Evolutionary conservation across 2,113 vertebrate species (phyloP).

Genomic region (Notiomystis cincta): DNA sequence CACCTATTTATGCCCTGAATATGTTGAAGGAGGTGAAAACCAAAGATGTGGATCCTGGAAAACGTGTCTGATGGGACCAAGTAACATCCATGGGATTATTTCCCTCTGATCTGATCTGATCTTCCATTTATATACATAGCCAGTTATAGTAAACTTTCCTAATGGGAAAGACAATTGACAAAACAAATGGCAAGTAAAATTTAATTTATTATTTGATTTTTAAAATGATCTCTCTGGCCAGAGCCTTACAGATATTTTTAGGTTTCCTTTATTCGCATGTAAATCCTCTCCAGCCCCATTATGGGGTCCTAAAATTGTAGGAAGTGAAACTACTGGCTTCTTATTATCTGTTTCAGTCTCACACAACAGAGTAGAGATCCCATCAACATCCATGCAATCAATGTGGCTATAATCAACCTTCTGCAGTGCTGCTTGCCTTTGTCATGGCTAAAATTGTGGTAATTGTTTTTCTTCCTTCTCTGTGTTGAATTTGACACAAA

Average conservation of each 20-base stretch:
- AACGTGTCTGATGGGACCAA: not conserved
- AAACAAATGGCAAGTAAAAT: not conserved
- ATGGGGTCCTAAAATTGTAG: not conserved
- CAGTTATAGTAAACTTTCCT: not conserved
- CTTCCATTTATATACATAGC: not conserved
- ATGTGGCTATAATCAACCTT: not conserved
- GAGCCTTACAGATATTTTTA: not conserved
- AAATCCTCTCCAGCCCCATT: not conserved
- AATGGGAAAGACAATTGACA: not conserved
- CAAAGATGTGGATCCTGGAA: not conserved
- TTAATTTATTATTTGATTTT: not conserved
- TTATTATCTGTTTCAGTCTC: not conserved
- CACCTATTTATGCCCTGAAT: not conserved
- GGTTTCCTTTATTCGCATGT: not conserved
- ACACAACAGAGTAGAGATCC: not conserved
- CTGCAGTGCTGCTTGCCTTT: not conserved
- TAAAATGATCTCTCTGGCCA: not conserved
- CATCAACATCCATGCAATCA: not conserved
- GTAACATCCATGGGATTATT: not conserved
- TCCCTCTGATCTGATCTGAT: not conserved
- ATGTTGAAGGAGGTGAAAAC: not conserved
- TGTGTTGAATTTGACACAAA: not conserved
- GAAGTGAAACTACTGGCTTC: not conserved
- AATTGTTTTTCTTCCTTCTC: not conserved
- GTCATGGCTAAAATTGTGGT: not conserved